Evolutionary conservation across 2,888 invertebrate genomes (phyloP), one percentile per base, ranked within the genome.

Genomic region (Syrphus vitripennis): DNA sequence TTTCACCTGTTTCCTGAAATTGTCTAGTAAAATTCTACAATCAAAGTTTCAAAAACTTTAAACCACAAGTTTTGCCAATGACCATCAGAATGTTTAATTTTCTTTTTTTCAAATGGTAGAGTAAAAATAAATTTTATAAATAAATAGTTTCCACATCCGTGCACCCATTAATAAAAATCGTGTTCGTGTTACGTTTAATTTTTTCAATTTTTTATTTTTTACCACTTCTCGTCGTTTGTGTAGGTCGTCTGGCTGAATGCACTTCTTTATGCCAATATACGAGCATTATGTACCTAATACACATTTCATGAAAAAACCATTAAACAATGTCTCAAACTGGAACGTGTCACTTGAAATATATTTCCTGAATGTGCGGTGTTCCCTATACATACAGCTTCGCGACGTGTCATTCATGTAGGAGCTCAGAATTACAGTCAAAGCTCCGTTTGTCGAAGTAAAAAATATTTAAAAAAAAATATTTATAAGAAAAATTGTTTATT

Each of bases 341-440:
- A 74, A 82, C 86, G 86, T 81, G 81, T 82, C 86, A 77, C 72
- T 82, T 74, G 74, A 77, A 82, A 82, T 78, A 82, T 86, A 86
- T 86, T 77, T 82, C 82, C 82, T 69, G 77, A 70, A 78, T 86
- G 82, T 78, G 65, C n/a, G n/a, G n/a, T n/a, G 72, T 70, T 34
- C 34, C 26, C 55, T 72, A n/a, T n/a, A n/a, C n/a, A n/a, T n/a
- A n/a, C n/a, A 63, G 50, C 50, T 26, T 34, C 19, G 7, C 72
- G 76, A 86, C 84, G 77, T 86, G 84, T 81, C 29, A 31, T 72
- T 81, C 84, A 81, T 48, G 77, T 74, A 72, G 76, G n/a, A 31
- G 40, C 24, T 37, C 10, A 21, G 26, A 26, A 67, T 42, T 26
- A 69, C 42, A 34, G 69, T 42, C 16, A 65, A 55, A 55, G 0